Base-by-base conservation (phyloP, 2,113 vertebrate genomes). In the Seriola rivoliana region DNA sequence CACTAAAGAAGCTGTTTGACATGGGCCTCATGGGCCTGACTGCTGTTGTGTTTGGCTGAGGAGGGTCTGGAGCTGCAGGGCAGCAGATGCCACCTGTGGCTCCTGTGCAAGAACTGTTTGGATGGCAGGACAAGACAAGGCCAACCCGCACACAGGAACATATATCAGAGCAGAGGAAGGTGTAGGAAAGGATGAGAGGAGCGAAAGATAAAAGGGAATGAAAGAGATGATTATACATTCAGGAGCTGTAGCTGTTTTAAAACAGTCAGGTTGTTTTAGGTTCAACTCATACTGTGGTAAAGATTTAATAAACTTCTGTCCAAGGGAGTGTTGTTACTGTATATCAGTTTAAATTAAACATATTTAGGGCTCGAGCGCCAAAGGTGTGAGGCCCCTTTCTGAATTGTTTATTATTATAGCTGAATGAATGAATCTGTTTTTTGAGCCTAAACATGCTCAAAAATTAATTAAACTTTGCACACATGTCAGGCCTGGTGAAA, bases 31-130 rank as follows among this genome's bases (percentile, higher is more conserved):
- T 78, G 82, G 86, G 91, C 71, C 80, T 83, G 82, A 70, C 71
- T 42, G 80, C 70, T 96, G 93, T 95, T 96, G 88, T 93, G 84
- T 55, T 96, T 96, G 95, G 94, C 95, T 88, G 84, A 25, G 42
- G 79, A 68, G 75, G 82, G 10, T 75, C 67, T 16, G 29, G 46
- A 86, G 68, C 63, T 29, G 79, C 88, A 91, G 81, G 89, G 73
- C 85, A 89, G 84, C 74, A 60, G 68, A 81, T 93, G 92, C 95
- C 95, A 96, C 95, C 95, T 96, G 96, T 91, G 94, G 93, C 92
- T 95, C 68, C 75, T 65, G 73, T 52, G 71, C 72, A 63, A 54
- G 81, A 86, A 59, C 63, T 58, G 79, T 80, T 88, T 67, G 62
- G 81, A 63, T 76, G 57, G 50, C 58, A 66, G 29, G 57, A 58